Conservation (phyloP, 2,888 invertebrate genomes). For the Margaritifera margaritifera region DNA sequence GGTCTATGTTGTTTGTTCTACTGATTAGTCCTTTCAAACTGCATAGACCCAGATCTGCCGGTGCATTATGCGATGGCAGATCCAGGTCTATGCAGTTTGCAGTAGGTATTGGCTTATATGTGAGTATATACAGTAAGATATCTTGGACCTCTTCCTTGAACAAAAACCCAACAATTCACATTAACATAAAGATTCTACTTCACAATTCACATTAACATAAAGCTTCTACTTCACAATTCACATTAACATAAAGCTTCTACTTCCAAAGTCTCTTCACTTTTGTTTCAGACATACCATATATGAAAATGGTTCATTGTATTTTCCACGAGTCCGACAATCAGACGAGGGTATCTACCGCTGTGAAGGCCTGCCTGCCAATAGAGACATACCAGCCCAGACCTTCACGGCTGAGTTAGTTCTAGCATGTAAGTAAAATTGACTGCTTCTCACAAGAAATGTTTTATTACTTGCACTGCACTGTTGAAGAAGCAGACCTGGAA, state of each 20-base stretch:
- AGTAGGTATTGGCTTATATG: no score
- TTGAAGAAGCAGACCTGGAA: no score
- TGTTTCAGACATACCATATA: slow-evolving; percentile 75
- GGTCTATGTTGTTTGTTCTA: no score
- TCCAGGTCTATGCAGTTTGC: no score
- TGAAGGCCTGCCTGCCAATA: slow-evolving; percentile 77
- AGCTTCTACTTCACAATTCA: not conserved
- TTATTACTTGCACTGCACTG: no score
- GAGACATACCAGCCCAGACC: slow-evolving; percentile 68
- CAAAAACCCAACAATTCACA: no score
- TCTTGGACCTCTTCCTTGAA: no score
- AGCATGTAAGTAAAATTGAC: slow-evolving; percentile 57
- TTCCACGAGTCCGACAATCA: slow-evolving; percentile 76
- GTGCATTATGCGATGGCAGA: no score
- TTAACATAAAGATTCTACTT: not conserved
- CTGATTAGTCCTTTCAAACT: no score
- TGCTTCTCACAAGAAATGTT: not conserved
- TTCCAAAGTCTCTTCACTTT: not conserved
- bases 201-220: no score
- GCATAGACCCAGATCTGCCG: no score
- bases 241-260: not conserved
- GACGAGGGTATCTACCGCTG: slow-evolving; percentile 83
- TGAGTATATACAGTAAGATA: no score
- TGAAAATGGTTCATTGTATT: slow-evolving; percentile 79
- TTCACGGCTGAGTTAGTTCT: slow-evolving; percentile 69